Conservation (phyloP, 37 sponge, comb jelly and placozoan species). For the Crambe crambe region DNA sequence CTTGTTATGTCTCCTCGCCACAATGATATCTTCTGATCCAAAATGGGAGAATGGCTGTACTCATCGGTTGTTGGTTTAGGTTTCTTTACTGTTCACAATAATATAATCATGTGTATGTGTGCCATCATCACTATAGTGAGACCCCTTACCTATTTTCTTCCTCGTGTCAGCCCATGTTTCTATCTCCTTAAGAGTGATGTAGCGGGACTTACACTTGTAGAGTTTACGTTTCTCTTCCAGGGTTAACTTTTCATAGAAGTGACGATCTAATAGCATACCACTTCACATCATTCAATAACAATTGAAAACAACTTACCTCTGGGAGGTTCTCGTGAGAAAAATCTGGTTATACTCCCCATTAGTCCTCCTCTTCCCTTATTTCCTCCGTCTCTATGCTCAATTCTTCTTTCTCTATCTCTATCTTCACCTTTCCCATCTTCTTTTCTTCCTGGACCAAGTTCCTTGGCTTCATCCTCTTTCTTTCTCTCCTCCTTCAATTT, state of each 20-base stretch:
- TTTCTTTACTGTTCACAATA: neutral
- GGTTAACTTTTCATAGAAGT: conserved; percentile 49
- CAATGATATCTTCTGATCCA: conserved; percentile 78
- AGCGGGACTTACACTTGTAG: conserved; percentile 68
- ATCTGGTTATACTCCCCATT: neutral
- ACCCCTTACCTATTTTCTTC: neutral
- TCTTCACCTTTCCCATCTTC: neutral
- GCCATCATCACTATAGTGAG: neutral
- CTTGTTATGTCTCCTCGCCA: conserved; percentile 93
- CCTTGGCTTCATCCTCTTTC: neutral
- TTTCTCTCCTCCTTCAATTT: neutral
- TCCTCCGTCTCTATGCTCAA: neutral
- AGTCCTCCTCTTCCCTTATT: conserved; percentile 2
- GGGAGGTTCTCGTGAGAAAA: neutral
- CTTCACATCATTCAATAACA: neutral
- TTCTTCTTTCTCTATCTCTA: neutral
- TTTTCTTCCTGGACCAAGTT: neutral
- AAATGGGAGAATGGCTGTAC: neutral
- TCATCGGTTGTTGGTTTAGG: neutral
- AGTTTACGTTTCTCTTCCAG: conserved; percentile 72
- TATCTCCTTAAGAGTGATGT: conserved; percentile 58
- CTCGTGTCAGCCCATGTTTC: conserved; percentile 52
- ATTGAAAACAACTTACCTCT: neutral
- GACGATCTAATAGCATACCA: conserved; percentile 19
- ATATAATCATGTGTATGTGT: neutral